Evolutionary conservation across 1,140 invertebrate species (phyloP), one percentile per base, ranked within the genome.

Genomic region (Lepidotrigona ventralis): DNA sequence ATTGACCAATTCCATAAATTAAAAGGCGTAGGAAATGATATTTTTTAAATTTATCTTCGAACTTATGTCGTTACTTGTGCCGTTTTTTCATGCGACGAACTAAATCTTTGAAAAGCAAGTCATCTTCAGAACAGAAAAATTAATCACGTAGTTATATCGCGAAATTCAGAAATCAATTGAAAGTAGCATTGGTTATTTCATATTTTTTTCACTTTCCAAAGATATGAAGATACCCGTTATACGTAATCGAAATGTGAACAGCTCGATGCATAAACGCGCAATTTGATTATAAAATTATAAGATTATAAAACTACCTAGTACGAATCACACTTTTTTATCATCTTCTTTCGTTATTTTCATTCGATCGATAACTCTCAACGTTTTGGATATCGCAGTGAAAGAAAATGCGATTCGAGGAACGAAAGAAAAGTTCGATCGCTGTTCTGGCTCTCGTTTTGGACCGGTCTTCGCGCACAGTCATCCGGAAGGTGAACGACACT

Each of bases 401-500:
- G 33, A 60, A 78, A n/a, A 23, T 21, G 23, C 53, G 39, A 46
- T 17, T 46, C 33, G 19, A 53, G 51, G 63, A 12, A 64, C 12
- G n/a, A 53, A 46, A 79, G 68, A 46, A 77, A 85, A 81, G 21
- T 6, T 60, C 9, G 64, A n/a, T 23, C 26, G 19, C 39, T 19
- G 69, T 72, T 68, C 26, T n/a, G 26, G 46, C n/a, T 51, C 26
- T 26, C 12, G 29, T 82, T 82, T 77, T 26, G 64, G 73, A 77
- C 81, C 81, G 73, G 81, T 82, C 81, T 58, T 54, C n/a, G 64
- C 15, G 12, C 19, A 82, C 73, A 64, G 80, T 77, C 54, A 56
- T 69, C 33, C 54, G 64, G 63, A 82, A 82, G 80, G 80, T 82
- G 64, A 82, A 82, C 64, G 80, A 82, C 80, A 74, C 53, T 54